These are phyloP conservation scores for Agapostemon virescens DNA, from an alignment of 2,888 invertebrate species.

Conservation along the genomic window DNA sequence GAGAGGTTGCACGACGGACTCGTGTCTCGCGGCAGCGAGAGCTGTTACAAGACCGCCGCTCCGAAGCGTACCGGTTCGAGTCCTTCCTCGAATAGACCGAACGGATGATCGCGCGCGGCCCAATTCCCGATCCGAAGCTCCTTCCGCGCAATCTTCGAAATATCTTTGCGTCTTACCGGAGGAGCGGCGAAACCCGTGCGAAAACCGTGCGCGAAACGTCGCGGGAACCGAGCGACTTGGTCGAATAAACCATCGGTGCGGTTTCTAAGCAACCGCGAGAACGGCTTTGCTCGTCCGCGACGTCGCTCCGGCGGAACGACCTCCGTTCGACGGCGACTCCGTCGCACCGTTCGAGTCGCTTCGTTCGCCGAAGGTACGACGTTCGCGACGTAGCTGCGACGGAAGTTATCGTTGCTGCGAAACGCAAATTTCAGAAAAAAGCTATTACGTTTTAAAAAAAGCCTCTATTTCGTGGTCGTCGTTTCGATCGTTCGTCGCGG, in stretches of 20 bases:
- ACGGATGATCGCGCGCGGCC: conserved; percentile 17
- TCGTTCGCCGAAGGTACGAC: no score
- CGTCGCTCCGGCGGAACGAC: no score
- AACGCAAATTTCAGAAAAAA: no score
- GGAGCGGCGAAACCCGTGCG: no score
- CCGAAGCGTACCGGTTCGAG: conserved; percentile 29
- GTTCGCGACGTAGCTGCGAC: no score
- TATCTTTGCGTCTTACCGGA: neutral
- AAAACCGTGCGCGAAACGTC: neutral
- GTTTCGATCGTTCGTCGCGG: neutral
- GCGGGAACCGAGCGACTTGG: neutral
- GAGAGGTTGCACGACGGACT: conserved; percentile 71
- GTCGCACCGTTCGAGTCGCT: no score
- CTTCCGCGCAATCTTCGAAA: neutral
- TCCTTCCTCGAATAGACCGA: conserved; percentile 45
- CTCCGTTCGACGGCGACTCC: no score
- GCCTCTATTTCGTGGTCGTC: conserved; percentile 21
- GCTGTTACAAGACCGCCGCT: conserved; percentile 53
- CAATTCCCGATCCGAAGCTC: neutral
- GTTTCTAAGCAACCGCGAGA: no score
- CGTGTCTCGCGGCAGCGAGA: conserved; percentile 46
- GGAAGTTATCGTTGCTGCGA: no score
- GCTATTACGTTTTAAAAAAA: conserved; percentile 13
- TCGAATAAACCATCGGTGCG: conserved; percentile 3
- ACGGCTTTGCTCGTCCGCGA: no score